Base-by-base conservation (phyloP, 1,140 invertebrate genomes). In the Hetaerina americana region DNA sequence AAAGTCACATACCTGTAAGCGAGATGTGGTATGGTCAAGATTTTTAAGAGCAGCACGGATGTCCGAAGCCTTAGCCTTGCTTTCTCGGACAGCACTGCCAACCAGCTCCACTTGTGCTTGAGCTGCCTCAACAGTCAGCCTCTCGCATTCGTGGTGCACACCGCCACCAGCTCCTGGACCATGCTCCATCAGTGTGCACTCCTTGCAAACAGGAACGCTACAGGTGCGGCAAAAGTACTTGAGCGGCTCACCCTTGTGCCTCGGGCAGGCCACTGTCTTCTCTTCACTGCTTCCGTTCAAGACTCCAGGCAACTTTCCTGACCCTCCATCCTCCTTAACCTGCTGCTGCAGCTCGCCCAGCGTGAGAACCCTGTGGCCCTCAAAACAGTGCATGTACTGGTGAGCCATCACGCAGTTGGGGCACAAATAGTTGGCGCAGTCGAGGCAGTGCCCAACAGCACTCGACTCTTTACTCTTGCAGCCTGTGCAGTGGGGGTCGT, bases 321-420 rank as follows among this genome's bases (percentile, higher is more conserved):
- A 57, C 15, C 40, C 40, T 57, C 10, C 40, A 18, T 40, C 31
- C 6, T 57, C 40, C 22, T 57, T 57, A 12, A 57, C 40, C 40
- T 57, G 40, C 40, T 57, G 40, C 40, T 57, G 40, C 2, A 87
- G 79, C 67, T 92, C 90, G n/a, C 83, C 85, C 75, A 95, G 84
- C 73, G 88, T 90, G 57, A 91, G 85, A 18, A 97, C 92, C 22
- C 93, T 89, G 82, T 98, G 97, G 29, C 95, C 95, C 80, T 97
- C 95, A 82, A 98, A 98, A 80, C 95, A 97, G 80, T 97, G 94
- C 96, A 98, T 98, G 80, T 93, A 97, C 81, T 97, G 93, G 81
- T 99, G 96, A 66, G 95, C 95, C 88, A 96, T 96, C 76, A 96
- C 94, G 87, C 96, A 99, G 78, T 96, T 96, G 66, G 92, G 88